Percentiles rank a stretch among this genome's conserved stretches.
Conservation (phyloP, 1,140 invertebrate genomes). For the Macrocentrus cingulum region DNA sequence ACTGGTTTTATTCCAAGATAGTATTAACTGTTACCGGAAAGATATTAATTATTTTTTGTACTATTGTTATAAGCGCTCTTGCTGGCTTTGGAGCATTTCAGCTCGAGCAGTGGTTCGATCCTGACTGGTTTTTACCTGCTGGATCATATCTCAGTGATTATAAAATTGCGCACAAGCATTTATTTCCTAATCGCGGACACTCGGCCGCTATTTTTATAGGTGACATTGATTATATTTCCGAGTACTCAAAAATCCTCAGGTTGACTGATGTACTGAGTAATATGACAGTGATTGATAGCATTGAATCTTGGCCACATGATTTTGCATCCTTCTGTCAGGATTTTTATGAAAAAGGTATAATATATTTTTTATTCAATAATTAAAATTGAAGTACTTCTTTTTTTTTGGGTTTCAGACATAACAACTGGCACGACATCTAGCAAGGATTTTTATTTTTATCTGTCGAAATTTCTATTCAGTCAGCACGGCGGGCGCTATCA, state of each 20-base stretch:
- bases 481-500: conserved; percentile 68
- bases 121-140: conserved; percentile 74
- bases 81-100: conserved; percentile 64
- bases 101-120: conserved; percentile 77
- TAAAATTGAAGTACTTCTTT: conserved; percentile 5
- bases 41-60: conserved; percentile 61
- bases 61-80: conserved; percentile 61
- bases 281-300: conserved; percentile 60
- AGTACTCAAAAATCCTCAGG: conserved; percentile 64
- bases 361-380: too few species aligned
- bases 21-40: conserved; percentile 66
- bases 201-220: conserved; percentile 70
- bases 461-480: conserved; percentile 74
- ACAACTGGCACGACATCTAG: conserved; percentile 48
- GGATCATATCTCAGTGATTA: conserved; percentile 70
- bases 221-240: conserved; percentile 66
- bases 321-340: conserved; percentile 65
- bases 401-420: conserved; percentile 38
- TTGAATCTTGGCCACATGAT: conserved; percentile 66
- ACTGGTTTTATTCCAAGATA: conserved; percentile 63
- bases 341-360: conserved; percentile 53
- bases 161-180: conserved; percentile 57
- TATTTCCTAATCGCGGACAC: conserved; percentile 68
- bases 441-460: conserved; percentile 62
- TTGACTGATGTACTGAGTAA: conserved; percentile 61